Conservation (phyloP, 1,140 invertebrate genomes). For the Aphaenogaster floridana region DNA sequence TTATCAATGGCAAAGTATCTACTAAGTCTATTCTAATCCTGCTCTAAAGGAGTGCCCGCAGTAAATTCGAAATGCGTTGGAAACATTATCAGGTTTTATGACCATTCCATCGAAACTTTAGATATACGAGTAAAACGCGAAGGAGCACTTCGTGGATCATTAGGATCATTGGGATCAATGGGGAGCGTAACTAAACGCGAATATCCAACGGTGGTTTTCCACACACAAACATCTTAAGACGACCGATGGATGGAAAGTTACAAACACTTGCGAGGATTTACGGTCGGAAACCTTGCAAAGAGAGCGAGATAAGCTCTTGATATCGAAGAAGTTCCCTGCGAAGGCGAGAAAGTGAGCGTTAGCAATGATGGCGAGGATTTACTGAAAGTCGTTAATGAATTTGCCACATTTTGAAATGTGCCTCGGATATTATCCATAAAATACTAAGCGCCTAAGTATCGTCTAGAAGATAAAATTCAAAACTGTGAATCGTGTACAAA, state of each 20-base stretch:
- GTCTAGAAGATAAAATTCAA: not conserved
- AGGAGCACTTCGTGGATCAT: not conserved
- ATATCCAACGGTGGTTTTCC: conserved; percentile 18
- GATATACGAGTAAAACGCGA: not conserved
- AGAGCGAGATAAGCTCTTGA: conserved; percentile 26
- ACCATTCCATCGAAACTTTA: conserved; percentile 18
- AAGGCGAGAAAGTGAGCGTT: conserved; percentile 13
- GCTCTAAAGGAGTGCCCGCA: not conserved
- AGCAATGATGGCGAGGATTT: not conserved
- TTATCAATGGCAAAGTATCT: not conserved
- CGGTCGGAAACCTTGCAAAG: not conserved
- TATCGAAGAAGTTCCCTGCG: conserved; percentile 31
- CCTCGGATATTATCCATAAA: not conserved
- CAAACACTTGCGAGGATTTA: conserved; percentile 43
- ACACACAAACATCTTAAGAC: conserved; percentile 34
- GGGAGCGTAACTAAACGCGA: conserved; percentile 25
- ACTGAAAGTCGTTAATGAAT: conserved; percentile 17
- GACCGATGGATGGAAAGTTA: conserved; percentile 19
- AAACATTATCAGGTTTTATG: conserved; percentile 26
- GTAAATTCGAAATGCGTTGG: not conserved
- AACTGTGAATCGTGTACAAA: not conserved
- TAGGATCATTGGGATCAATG: conserved; percentile 32
- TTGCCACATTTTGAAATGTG: not conserved
- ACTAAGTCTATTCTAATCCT: conserved; percentile 17
- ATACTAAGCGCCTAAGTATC: not conserved